Percentiles rank a stretch among this genome's conserved stretches.
These are phyloP conservation scores for Scrobipalpa atriplicella DNA, from an alignment of 2,888 invertebrate species.

Conservation along the genomic window DNA sequence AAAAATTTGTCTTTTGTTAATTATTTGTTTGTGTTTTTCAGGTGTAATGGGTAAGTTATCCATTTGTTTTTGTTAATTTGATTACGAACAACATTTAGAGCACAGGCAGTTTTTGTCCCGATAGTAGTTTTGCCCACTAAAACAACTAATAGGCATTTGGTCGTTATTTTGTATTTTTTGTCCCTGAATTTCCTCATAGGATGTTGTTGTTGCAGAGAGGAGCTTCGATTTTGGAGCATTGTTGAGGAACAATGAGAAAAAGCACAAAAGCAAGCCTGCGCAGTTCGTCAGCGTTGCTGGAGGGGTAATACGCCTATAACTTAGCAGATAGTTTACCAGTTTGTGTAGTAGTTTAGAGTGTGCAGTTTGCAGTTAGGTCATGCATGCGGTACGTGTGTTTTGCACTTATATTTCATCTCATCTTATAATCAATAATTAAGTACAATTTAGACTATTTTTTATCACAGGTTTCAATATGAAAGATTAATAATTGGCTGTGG, in stretches of 20 bases:
- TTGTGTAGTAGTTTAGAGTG: neutral
- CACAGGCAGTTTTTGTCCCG: neutral
- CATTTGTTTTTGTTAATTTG: neutral
- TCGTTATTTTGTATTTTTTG: constrained; percentile 17
- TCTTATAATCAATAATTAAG: no score
- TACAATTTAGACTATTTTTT: no score
- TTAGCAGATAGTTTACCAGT: neutral
- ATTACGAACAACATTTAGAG: no score
- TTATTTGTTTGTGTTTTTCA: constrained; percentile 51
- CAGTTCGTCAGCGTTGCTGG: constrained; percentile 64
- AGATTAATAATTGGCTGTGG: no score
- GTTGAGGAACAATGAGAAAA: constrained; percentile 57
- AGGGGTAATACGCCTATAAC: constrained; percentile 48
- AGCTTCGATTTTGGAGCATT: constrained; percentile 64
- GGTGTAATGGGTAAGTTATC: constrained; percentile 60
- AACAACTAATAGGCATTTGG: neutral
- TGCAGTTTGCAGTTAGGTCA: constrained; percentile 35
- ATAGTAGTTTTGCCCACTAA: no score
- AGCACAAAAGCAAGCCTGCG: constrained; percentile 63
- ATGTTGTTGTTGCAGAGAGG: constrained; percentile 55
- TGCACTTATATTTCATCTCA: neutral
- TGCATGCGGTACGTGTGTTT: constrained; percentile 44
- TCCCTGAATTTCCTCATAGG: constrained; percentile 7
- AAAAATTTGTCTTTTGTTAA: constrained; percentile 39
- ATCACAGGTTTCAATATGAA: no score